These are phyloP conservation scores for Myodes glareolus DNA, from an alignment of 2,113 vertebrate species.

Conservation along the genomic window DNA sequence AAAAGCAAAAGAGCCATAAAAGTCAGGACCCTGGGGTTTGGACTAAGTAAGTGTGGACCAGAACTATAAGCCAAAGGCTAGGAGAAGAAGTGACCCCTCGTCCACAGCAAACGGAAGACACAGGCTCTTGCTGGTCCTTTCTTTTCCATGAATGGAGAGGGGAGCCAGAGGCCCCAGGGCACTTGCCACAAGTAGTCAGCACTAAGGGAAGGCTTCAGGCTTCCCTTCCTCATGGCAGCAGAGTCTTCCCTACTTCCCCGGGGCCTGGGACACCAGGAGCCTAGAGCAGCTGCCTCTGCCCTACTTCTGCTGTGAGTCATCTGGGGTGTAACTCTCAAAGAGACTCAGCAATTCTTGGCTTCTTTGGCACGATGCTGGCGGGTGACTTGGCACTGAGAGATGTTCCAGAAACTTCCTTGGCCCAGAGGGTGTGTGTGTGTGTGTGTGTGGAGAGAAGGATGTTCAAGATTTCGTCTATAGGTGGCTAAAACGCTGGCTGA, in stretches of 20 bases:
- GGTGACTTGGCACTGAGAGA: neutral
- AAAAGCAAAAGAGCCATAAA: neutral
- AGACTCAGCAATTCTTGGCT: neutral
- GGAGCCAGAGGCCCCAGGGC: neutral
- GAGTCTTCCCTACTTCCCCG: neutral
- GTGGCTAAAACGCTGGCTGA: neutral
- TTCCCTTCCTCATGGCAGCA: neutral
- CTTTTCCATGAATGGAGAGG: neutral
- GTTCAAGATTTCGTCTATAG: neutral
- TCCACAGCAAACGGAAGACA: neutral
- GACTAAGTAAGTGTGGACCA: neutral
- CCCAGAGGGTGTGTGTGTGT: neutral
- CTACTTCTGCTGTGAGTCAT: slow-evolving; percentile 45
- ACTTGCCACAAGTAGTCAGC: too few species aligned
- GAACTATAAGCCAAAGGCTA: neutral
- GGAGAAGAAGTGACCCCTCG: slow-evolving; percentile 38
- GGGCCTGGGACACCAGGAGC: neutral
- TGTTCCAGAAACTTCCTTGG: neutral
- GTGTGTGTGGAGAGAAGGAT: too few species aligned
- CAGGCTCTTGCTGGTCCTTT: neutral
- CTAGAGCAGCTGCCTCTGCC: neutral
- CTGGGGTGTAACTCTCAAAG: slow-evolving; percentile 56
- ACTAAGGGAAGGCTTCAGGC: neutral
- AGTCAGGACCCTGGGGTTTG: neutral
- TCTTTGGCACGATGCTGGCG: neutral